A percentile compares a stretch with the other conserved stretches of the same genome.
These are phyloP conservation scores for Phylloscopus trochilus DNA, from an alignment of 2,113 vertebrate genomes.

Conservation along the genomic window DNA sequence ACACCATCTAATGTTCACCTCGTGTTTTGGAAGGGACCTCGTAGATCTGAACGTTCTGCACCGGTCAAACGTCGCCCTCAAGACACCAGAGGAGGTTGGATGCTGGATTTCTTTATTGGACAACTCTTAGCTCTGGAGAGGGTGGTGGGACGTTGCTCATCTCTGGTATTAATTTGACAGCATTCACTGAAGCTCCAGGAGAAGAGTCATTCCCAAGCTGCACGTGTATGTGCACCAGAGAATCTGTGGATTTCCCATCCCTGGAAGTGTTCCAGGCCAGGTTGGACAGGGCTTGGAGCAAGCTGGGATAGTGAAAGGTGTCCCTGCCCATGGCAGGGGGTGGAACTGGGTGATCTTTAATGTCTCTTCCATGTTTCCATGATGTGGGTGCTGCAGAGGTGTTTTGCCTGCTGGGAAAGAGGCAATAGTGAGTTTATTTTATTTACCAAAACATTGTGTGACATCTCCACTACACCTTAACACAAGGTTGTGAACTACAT, in stretches of 20 bases:
- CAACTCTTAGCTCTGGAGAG: neutral
- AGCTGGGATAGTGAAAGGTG: neutral
- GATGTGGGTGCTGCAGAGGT: neutral
- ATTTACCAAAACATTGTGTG: neutral
- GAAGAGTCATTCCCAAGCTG: neutral
- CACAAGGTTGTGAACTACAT: neutral
- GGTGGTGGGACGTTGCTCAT: neutral
- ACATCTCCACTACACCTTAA: neutral
- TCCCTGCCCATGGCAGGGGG: neutral
- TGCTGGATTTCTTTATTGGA: neutral
- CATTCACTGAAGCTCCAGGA: neutral
- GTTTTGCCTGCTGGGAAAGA: neutral
- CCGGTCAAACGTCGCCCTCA: conserved; percentile 65
- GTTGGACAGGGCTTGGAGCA: neutral
- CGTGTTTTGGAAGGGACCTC: conserved; percentile 66
- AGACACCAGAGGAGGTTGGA: conserved; percentile 72
- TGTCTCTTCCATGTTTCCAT: neutral
- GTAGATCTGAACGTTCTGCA: conserved; percentile 51
- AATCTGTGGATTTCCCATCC: neutral
- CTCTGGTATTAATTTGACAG: neutral
- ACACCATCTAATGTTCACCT: neutral
- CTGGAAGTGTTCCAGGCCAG: neutral
- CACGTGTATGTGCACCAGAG: fast-evolving
- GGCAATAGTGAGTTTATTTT: neutral
- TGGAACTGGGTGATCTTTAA: neutral